A percentile compares a stretch with the other conserved stretches of the same genome.
Conservation (phyloP, 2,888 invertebrate species). For the Nomada fucata region DNA sequence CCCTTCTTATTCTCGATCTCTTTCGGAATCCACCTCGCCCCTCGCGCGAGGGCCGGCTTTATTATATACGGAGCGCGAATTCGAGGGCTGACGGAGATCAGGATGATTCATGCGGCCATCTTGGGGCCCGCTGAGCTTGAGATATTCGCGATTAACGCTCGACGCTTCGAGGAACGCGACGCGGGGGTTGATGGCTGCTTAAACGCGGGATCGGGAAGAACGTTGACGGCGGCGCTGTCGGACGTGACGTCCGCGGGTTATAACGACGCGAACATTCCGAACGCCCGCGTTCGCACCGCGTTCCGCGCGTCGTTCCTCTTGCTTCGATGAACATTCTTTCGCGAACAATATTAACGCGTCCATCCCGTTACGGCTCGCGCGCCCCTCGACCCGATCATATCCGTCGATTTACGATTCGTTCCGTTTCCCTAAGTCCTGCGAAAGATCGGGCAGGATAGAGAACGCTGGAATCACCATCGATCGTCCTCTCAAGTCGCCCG, state of each 20-base stretch:
- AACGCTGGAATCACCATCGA: too few species aligned
- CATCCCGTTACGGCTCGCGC: too few species aligned
- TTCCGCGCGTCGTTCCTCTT: too few species aligned
- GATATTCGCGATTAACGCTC: constrained; percentile 52
- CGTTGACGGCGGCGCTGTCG: neutral
- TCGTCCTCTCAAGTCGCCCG: too few species aligned
- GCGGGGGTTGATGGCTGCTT: constrained; percentile 15
- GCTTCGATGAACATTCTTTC: too few species aligned
- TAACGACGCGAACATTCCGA: neutral
- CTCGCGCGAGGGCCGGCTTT: constrained; percentile 2
- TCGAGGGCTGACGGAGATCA: constrained; percentile 21
- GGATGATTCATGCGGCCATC: constrained; percentile 53
- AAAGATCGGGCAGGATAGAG: too few species aligned
- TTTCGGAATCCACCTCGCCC: constrained; percentile 5
- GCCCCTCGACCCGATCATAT: too few species aligned
- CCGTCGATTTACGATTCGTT: too few species aligned
- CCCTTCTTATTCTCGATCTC: constrained; percentile 2
- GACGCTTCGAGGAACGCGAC: constrained; percentile 1
- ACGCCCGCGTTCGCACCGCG: too few species aligned
- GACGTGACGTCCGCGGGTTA: neutral
- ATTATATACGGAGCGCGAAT: neutral
- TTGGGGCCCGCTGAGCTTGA: constrained; percentile 44
- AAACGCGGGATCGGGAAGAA: neutral
- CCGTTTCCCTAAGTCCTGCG: too few species aligned
- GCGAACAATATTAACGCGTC: too few species aligned